Conservation (phyloP, 2,888 invertebrate genomes). For the Lithosia quadra region DNA sequence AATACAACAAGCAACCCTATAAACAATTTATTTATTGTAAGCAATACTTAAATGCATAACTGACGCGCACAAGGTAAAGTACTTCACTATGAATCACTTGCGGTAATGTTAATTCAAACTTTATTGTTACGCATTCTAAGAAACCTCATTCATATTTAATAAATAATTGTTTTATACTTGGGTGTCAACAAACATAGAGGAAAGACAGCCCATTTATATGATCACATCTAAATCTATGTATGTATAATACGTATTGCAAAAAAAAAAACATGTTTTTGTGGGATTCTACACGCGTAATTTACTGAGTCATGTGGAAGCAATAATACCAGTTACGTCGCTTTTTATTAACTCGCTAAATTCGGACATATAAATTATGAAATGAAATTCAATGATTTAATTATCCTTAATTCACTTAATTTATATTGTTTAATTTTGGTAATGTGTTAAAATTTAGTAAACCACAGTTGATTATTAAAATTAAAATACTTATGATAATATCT, state of each 20-base stretch:
- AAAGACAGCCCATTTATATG: conserved; percentile 44
- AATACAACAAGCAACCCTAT: neutral
- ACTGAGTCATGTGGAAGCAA: conserved; percentile 16
- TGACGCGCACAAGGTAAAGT: conserved; percentile 43
- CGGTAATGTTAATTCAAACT: conserved; percentile 56
- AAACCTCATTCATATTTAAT: conserved; percentile 80
- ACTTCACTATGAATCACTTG: conserved; percentile 44
- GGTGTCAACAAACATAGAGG: conserved; percentile 54
- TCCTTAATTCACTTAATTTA: too few species aligned
- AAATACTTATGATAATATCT: too few species aligned
- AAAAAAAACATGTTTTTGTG: conserved; percentile 13
- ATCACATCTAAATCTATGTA: conserved; percentile 16
- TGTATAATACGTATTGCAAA: conserved; percentile 18
- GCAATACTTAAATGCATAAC: neutral
- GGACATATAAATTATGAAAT: neutral
- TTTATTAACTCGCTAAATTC: conserved; percentile 32
- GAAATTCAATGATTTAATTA: too few species aligned
- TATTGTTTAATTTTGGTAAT: too few species aligned
- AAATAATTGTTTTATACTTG: conserved; percentile 64
- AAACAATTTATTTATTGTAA: conserved; percentile 10
- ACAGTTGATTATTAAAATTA: too few species aligned
- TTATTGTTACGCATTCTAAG: conserved; percentile 67
- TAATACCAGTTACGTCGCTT: conserved; percentile 32
- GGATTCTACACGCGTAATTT: conserved; percentile 22
- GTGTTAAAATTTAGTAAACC: too few species aligned